phyloP scores from a whole-genome alignment of 2,113 vertebrate species.

The Mustela lutreola region DNA sequence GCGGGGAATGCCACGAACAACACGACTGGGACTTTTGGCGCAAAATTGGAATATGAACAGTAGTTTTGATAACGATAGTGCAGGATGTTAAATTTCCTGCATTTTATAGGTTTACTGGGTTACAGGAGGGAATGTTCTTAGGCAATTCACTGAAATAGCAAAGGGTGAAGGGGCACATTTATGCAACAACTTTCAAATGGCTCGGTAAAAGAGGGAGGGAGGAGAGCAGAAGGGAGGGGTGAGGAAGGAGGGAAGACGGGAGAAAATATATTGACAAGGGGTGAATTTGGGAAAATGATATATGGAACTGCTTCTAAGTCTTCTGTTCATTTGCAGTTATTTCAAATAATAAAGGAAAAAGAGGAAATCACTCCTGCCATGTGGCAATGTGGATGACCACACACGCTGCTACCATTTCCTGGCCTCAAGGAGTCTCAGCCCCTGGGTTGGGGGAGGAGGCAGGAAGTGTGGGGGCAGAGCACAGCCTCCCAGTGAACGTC shows the following conservation, averaged over 20 bases:
- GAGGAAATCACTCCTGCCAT: neutral
- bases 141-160: neutral
- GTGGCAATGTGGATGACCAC: rapidly evolving
- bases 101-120: neutral
- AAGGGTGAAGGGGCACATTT: neutral
- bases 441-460: neutral
- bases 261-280: neutral
- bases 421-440: neutral
- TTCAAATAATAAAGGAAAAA: neutral
- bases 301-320: neutral
- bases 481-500: rapidly evolving
- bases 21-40: neutral
- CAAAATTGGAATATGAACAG: neutral
- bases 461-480: neutral
- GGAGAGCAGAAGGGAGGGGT: rapidly evolving
- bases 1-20: too few relatives aligned
- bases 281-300: neutral
- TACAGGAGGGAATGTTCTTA: neutral
- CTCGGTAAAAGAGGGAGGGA: neutral
- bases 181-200: neutral
- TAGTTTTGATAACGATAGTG: neutral
- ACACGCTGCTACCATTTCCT: neutral
- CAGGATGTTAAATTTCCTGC: neutral
- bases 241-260: neutral
- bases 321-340: neutral